phyloP scores from a whole-genome alignment of 2,113 vertebrate genomes.

The Girardinichthys multiradiatus region DNA sequence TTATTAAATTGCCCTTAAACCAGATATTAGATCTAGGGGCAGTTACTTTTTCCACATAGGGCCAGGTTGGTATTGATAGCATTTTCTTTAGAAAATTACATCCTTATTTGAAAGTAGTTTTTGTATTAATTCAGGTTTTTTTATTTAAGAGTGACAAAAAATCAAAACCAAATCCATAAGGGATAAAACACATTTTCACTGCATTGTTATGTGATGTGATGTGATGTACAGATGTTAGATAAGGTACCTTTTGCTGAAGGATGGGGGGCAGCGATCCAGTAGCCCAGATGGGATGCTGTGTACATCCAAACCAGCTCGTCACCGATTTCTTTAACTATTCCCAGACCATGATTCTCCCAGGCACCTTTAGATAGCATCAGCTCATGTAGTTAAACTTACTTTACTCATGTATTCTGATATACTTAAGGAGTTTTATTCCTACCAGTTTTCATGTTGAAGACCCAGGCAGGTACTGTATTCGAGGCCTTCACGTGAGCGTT shows the following conservation, averaged over 20 bases:
- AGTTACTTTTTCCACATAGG: too few species aligned
- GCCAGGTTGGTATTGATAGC: too few species aligned
- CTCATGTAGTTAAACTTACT: neutral
- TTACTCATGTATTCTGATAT: too few species aligned
- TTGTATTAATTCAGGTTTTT: too few species aligned
- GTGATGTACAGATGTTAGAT: neutral
- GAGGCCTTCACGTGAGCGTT: conserved; percentile 73
- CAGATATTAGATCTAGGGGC: too few species aligned
- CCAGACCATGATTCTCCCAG: conserved; percentile 90
- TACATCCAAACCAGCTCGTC: conserved; percentile 88
- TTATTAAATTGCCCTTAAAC: too few species aligned
- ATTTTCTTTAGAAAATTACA: too few species aligned
- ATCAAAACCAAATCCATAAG: too few species aligned
- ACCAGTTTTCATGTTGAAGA: conserved; percentile 89
- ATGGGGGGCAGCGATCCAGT: conserved; percentile 91
- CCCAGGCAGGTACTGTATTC: conserved; percentile 89
- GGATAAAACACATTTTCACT: neutral
- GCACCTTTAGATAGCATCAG: conserved; percentile 76
- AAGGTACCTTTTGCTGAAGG: conserved; percentile 83
- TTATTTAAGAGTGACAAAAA: too few species aligned
- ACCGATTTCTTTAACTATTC: conserved; percentile 81
- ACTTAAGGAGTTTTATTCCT: conserved; percentile 19
- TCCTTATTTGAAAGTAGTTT: too few species aligned
- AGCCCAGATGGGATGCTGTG: conserved; percentile 88
- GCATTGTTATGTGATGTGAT: too few species aligned